Percentiles rank a stretch among this genome's conserved stretches.
phyloP scores from a whole-genome alignment of 2,888 invertebrate species.

The Cylloceria caligata region DNA sequence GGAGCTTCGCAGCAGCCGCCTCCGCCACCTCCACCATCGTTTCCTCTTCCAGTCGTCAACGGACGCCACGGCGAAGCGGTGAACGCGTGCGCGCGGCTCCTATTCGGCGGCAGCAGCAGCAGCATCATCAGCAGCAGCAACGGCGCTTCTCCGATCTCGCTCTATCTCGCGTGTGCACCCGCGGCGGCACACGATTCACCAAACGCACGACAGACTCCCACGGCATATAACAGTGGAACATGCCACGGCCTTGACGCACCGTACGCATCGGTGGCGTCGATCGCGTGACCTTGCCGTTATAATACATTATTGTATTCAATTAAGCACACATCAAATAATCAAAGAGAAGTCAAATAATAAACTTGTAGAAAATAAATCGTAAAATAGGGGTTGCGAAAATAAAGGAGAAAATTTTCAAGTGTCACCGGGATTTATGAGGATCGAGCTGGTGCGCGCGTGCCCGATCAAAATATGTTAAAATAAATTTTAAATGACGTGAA shows the following conservation, averaged over 20 bases:
- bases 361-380: not conserved
- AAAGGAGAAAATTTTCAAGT: conserved; percentile 3
- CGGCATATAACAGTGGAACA: conserved; percentile 54
- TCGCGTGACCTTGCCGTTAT: conserved; percentile 61
- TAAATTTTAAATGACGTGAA: conserved; percentile 7
- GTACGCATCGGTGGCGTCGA: conserved; percentile 66
- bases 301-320: not conserved
- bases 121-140: not conserved
- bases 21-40: conserved; percentile 51
- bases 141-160: conserved; percentile 36
- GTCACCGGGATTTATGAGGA: conserved; percentile 6
- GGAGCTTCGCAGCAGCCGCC: conserved; percentile 39
- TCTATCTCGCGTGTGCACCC: conserved; percentile 48
- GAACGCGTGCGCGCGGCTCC: conserved; percentile 69
- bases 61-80: conserved; percentile 70
- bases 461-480: not conserved
- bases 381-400: conserved; percentile 1
- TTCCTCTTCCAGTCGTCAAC: conserved; percentile 71
- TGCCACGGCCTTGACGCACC: conserved; percentile 68
- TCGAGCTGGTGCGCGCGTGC: conserved; percentile 16
- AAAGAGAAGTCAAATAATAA: not conserved
- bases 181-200: conserved; percentile 23
- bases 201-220: conserved; percentile 12
- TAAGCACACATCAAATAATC: not conserved
- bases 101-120: conserved; percentile 53